phyloP scores from a whole-genome alignment of 2,888 invertebrate genomes.

The Ennomos erosarius region DNA sequence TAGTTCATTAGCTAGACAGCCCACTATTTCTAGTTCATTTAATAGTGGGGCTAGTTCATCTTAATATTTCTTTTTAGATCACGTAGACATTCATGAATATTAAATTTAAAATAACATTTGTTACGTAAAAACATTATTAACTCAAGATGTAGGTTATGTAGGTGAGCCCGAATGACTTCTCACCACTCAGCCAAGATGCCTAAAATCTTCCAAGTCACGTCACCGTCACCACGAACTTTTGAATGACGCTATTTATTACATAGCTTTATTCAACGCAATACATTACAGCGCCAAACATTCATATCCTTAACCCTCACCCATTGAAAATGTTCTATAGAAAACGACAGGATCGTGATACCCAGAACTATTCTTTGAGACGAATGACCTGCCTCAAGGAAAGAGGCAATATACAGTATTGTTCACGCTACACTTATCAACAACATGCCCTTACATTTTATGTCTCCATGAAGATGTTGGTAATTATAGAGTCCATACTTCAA shows the following conservation, averaged over 20 bases:
- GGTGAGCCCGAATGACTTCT: too few relatives aligned
- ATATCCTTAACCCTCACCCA: constrained; percentile 18
- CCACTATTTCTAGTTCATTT: too few relatives aligned
- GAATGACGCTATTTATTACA: constrained; percentile 17
- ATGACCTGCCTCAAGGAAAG: constrained; percentile 40
- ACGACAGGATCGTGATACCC: constrained; percentile 25
- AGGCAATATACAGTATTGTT: constrained; percentile 42
- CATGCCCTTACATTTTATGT: background rate
- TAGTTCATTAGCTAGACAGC: too few relatives aligned
- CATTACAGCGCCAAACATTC: constrained; percentile 18
- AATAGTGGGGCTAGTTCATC: too few relatives aligned
- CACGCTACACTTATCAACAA: constrained; percentile 8
- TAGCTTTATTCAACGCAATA: constrained; percentile 10
- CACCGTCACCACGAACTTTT: constrained; percentile 9
- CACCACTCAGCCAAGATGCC: background rate
- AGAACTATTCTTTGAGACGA: constrained; percentile 40
- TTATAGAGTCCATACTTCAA: too few relatives aligned
- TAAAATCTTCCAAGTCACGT: constrained; percentile 5
- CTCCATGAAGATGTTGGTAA: background rate
- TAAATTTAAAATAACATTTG: too few relatives aligned
- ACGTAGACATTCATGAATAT: too few relatives aligned
- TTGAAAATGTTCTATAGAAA: constrained; percentile 34
- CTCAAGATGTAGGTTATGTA: too few relatives aligned
- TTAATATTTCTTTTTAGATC: too few relatives aligned
- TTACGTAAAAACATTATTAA: too few relatives aligned